These are phyloP conservation scores for Ips nitidus DNA, from an alignment of 1,140 invertebrate species.

Conservation along the genomic window DNA sequence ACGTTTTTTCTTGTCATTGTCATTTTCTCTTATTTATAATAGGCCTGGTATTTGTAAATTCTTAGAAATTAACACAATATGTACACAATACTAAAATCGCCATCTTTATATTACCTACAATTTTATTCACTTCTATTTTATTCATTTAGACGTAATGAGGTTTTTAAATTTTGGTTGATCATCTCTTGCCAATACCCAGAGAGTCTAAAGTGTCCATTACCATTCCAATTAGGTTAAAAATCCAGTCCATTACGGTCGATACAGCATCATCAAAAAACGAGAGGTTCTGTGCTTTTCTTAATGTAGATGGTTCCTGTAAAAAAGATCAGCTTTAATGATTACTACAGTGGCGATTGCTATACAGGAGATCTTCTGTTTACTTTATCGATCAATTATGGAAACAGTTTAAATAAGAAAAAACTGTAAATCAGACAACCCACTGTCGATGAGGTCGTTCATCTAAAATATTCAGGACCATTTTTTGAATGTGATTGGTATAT, in stretches of 20 bases:
- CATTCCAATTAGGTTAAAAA: slow-evolving; percentile 29
- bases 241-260: slow-evolving; percentile 32
- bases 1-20: no score
- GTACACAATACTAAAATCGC: no score
- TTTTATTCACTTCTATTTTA: background rate
- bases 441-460: no score
- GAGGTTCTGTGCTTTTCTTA: slow-evolving; percentile 26
- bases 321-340: slow-evolving; percentile 2
- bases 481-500: no score
- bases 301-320: slow-evolving; percentile 6
- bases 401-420: no score
- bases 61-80: no score
- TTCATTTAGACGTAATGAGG: background rate
- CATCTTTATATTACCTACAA: no score
- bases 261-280: slow-evolving; percentile 28
- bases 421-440: no score
- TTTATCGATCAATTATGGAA: no score
- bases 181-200: slow-evolving; percentile 14
- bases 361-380: background rate
- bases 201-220: slow-evolving; percentile 32
- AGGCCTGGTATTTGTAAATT: no score
- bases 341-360: background rate
- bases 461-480: no score
- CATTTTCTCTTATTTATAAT: no score
- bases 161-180: background rate